phyloP scores from a whole-genome alignment of 2,113 vertebrate genomes.

The Chrysemys picta region DNA sequence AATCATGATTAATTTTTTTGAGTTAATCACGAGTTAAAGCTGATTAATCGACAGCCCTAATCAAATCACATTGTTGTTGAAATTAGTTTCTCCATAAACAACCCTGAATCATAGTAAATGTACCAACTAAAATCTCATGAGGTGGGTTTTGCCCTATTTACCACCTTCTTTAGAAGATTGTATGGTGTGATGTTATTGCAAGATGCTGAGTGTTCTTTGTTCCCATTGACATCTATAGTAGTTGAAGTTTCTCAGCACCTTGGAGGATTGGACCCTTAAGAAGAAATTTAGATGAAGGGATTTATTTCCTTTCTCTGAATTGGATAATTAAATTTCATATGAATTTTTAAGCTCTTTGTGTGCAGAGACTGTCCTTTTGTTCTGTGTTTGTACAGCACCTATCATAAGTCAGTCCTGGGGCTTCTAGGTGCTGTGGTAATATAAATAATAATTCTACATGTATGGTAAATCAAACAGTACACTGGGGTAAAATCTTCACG shows the following conservation, averaged over 20 bases:
- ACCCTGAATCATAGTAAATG: not conserved
- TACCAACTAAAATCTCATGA: fast-evolving
- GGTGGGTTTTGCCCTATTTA: not conserved
- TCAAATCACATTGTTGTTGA: not conserved
- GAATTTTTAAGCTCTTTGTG: fast-evolving
- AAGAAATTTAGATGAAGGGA: not conserved
- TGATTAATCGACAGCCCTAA: not conserved
- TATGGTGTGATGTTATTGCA: not conserved
- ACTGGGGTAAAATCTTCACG: not conserved
- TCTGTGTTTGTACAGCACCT: not conserved
- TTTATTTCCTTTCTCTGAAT: not conserved
- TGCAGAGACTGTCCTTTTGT: not conserved
- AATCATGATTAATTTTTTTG: too few relatives aligned
- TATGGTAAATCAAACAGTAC: not conserved
- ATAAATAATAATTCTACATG: not conserved
- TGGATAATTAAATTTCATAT: not conserved
- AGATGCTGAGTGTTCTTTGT: fast-evolving
- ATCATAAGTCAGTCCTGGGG: fast-evolving
- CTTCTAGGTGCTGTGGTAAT: not conserved
- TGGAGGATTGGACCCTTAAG: not conserved
- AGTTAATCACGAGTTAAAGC: too few relatives aligned
- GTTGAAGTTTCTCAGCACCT: not conserved
- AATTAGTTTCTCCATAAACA: not conserved
- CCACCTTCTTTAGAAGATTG: not conserved
- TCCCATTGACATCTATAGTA: not conserved